These are phyloP conservation scores for Battus philenor DNA, from an alignment of 1,140 invertebrate genomes.

Conservation along the genomic window DNA sequence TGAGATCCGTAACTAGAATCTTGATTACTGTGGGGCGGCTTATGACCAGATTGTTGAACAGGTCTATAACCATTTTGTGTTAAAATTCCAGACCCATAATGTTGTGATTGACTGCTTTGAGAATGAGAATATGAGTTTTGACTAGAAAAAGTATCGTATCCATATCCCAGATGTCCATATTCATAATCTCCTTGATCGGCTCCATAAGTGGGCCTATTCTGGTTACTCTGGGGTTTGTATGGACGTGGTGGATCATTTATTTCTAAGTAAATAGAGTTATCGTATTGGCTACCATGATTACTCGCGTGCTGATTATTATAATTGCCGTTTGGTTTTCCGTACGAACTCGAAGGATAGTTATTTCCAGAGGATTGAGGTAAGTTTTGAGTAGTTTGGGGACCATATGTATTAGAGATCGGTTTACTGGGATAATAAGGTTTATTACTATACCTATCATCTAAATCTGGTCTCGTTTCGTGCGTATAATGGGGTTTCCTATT, in stretches of 20 bases:
- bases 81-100: slow-evolving; percentile 27
- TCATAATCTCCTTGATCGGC: slow-evolving; percentile 28
- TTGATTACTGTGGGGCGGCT: slow-evolving; percentile 19
- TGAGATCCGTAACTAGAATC: slow-evolving; percentile 21
- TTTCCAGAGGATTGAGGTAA: slow-evolving; percentile 16
- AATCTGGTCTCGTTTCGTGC: slow-evolving; percentile 20
- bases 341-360: slow-evolving; percentile 18
- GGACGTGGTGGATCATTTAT: slow-evolving; percentile 58
- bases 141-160: slow-evolving; percentile 37
- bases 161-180: slow-evolving; percentile 29
- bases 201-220: slow-evolving; percentile 35
- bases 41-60: slow-evolving; percentile 15
- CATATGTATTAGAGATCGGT: slow-evolving; percentile 29
- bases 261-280: slow-evolving; percentile 57
- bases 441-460: slow-evolving; percentile 28
- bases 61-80: slow-evolving; percentile 24
- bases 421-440: slow-evolving; percentile 29
- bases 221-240: slow-evolving; percentile 34
- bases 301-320: slow-evolving; percentile 51
- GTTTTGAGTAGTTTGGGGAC: slow-evolving; percentile 24
- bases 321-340: slow-evolving; percentile 37
- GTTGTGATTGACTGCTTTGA: slow-evolving; percentile 31
- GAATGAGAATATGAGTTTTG: slow-evolving; percentile 33
- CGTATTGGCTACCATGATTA: slow-evolving; percentile 44
- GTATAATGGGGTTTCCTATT: slow-evolving; percentile 38